These are phyloP conservation scores for Papilio glaucus DNA, from an alignment of 1,140 invertebrate genomes.

Conservation along the genomic window DNA sequence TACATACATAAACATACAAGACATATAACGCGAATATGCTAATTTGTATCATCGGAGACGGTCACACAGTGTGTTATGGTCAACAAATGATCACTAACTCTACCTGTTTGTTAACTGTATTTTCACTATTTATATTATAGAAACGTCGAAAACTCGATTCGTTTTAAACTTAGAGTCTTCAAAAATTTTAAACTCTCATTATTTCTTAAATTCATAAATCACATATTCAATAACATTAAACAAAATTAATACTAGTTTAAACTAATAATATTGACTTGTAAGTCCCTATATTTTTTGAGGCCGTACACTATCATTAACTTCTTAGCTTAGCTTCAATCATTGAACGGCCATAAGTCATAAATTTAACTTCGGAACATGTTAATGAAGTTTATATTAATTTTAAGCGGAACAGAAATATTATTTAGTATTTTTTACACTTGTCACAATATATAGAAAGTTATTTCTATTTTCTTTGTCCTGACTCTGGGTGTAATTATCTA, in stretches of 20 bases:
- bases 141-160: constrained; percentile 2
- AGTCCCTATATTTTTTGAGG: background rate
- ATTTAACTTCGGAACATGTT: constrained; percentile 36
- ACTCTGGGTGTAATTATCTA: too few relatives aligned
- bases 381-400: constrained; percentile 37
- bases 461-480: too few relatives aligned
- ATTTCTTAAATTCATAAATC: background rate
- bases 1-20: constrained; percentile 16
- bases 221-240: background rate
- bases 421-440: background rate
- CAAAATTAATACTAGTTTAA: background rate
- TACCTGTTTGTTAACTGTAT: constrained; percentile 32
- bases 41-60: constrained; percentile 47
- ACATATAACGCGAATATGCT: constrained; percentile 48
- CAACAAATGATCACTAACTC: constrained; percentile 33
- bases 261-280: background rate
- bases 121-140: constrained; percentile 27
- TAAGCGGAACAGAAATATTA: constrained; percentile 6
- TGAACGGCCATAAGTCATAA: constrained; percentile 36
- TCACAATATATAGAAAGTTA: too few relatives aligned
- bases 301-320: background rate
- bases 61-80: constrained; percentile 21
- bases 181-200: too few relatives aligned
- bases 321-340: constrained; percentile 22
- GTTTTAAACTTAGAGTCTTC: too few relatives aligned